phyloP scores from a whole-genome alignment of 2,113 vertebrate species.

The Bubo bubo region DNA sequence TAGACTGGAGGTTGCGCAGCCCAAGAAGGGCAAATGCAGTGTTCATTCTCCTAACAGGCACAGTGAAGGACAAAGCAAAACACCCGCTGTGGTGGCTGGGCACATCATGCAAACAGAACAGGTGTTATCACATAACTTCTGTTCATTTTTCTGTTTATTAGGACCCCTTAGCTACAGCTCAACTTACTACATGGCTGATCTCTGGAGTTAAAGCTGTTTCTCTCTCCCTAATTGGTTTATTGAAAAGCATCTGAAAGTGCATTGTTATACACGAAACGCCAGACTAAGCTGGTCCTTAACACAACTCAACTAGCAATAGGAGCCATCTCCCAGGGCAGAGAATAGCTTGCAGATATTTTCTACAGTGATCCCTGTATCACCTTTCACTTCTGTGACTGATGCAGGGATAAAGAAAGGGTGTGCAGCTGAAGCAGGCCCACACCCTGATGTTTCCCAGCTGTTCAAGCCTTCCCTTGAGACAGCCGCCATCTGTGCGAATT shows the following conservation, averaged over 20 bases:
- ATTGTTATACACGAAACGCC: background rate
- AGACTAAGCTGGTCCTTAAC: background rate
- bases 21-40: background rate
- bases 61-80: background rate
- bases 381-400: conserved; percentile 11
- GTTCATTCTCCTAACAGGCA: background rate
- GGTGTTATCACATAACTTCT: background rate
- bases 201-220: background rate
- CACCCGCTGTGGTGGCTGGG: background rate
- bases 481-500: conserved; percentile 18
- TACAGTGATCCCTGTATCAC: background rate
- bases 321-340: background rate
- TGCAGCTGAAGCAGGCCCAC: background rate
- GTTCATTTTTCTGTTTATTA: background rate
- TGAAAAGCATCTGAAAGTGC: background rate
- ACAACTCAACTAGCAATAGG: background rate
- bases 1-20: background rate
- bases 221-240: background rate
- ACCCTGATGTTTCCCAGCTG: conserved; percentile 66
- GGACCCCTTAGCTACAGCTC: background rate
- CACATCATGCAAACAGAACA: accelerated
- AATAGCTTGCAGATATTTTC: background rate
- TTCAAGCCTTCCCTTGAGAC: conserved; percentile 12
- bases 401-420: conserved; percentile 5
- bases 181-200: background rate